A percentile compares a stretch with the other conserved stretches of the same genome.
Evolutionary conservation across 2,113 vertebrate genomes (phyloP).

Genomic region (Laterallus jamaicensis): DNA sequence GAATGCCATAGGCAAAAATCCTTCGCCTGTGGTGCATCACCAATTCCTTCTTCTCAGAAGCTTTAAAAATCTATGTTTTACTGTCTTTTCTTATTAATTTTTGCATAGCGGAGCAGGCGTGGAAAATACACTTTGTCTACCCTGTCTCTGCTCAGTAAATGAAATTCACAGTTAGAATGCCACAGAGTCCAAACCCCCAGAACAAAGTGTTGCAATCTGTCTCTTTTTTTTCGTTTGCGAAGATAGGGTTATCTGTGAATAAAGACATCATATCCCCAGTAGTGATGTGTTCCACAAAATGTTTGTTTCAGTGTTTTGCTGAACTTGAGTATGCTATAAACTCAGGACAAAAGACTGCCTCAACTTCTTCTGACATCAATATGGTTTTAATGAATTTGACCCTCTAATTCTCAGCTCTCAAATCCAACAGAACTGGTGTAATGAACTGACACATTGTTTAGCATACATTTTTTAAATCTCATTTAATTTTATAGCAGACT

Average conservation of each 20-base stretch:
- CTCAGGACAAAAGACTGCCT: neutral
- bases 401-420: slow-evolving; percentile 55
- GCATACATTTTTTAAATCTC: slow-evolving; percentile 72
- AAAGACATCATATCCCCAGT: neutral
- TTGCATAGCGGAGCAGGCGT: neutral
- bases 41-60: neutral
- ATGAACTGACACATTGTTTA: slow-evolving; percentile 64
- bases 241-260: neutral
- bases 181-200: neutral
- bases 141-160: neutral
- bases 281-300: neutral
- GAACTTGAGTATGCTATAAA: neutral
- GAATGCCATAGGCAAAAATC: neutral
- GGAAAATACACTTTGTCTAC: neutral
- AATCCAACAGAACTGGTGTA: slow-evolving; percentile 24
- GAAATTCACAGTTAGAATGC: neutral
- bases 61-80: neutral
- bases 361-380: slow-evolving; percentile 10
- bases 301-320: neutral
- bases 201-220: neutral
- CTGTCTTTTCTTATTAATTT: neutral
- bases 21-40: neutral
- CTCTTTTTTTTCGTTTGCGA: neutral
- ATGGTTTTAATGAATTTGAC: slow-evolving; percentile 52
- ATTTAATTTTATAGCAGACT: slow-evolving; percentile 76